A percentile compares a stretch with the other conserved stretches of the same genome.
phyloP scores from a whole-genome alignment of 2,888 invertebrate species.

The Tupiocoris notatus region DNA sequence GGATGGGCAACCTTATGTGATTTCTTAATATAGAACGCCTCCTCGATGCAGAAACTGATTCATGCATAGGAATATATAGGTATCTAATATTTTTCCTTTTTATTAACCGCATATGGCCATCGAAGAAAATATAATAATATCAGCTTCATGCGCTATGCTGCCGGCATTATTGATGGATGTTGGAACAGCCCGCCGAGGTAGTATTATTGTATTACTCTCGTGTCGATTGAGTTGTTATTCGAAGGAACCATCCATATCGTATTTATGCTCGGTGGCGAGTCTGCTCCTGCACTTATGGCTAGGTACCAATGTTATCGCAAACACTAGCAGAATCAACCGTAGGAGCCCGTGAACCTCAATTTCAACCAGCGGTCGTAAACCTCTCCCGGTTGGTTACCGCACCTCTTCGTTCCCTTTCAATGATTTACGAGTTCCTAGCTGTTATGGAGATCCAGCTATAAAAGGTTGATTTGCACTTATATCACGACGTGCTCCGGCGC shows the following conservation, averaged over 20 bases:
- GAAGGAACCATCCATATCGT: background rate
- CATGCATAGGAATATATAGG: too few relatives aligned
- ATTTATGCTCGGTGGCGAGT: background rate
- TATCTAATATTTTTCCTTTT: too few relatives aligned
- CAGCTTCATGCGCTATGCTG: too few relatives aligned
- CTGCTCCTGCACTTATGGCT: too few relatives aligned
- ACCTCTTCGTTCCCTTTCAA: conserved; percentile 24
- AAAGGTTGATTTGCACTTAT: conserved; percentile 44
- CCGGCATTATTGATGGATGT: too few relatives aligned
- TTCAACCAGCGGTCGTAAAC: conserved; percentile 28
- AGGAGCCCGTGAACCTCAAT: conserved; percentile 9
- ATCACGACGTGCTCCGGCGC: conserved; percentile 29
- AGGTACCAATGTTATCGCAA: too few relatives aligned
- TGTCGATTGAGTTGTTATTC: background rate
- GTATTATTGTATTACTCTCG: background rate
- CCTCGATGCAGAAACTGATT: too few relatives aligned
- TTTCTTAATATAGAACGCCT: too few relatives aligned
- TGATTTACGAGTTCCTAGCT: conserved; percentile 40
- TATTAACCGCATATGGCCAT: too few relatives aligned
- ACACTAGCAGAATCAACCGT: too few relatives aligned
- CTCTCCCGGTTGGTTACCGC: conserved; percentile 16
- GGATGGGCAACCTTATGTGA: too few relatives aligned
- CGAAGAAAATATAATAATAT: too few relatives aligned
- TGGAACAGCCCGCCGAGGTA: background rate
- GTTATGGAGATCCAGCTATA: conserved; percentile 42